Base-by-base conservation (phyloP, 1,140 invertebrate genomes). In the Drosophila hydei region DNA sequence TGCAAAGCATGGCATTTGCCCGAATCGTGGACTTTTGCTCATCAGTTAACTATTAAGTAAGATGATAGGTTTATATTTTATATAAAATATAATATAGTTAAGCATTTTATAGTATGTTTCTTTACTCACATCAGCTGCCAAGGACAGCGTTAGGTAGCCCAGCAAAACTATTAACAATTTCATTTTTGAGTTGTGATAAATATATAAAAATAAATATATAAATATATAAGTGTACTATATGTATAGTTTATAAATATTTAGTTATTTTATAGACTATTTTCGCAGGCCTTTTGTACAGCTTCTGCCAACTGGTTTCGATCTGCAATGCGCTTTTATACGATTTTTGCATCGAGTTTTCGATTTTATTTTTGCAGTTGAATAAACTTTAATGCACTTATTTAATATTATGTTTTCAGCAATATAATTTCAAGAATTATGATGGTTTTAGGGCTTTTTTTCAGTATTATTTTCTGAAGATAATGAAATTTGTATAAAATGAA, bases 101-200 rank as follows among this genome's bases (percentile, higher is more conserved):
- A 4, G 6, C 4, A 38, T 38, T 4, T 3, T 12, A 2, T 38
- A 38, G 14, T 2, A 3, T 6, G 6, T 16, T 42, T 4, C 14
- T 16, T 1, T 27, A 50, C 78, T 77, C 23, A 80, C 78, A n/a
- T 62, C 61, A 11, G 42, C 77, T 14, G 61, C 54, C 16, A 43
- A n/a, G 12, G 48, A 54, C 12, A 77, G 0, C 7, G 56, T 54
- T 11, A 67, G 51, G 14, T 59, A 38, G 43, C 69, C 69, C n/a
- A 60, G 23, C 14, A 80, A n/a, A 3, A 65, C 36, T 40, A 65
- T 43, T 7, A 79, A 21, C 8, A 72, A 59, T 42, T 83, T 84
- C 75, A 79, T 78, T 19, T n/a, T 58, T n/a, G 27, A 23, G 16
- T 5, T 42, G 1, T 0, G 3, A 3, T 27, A 8, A 7, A 27